A percentile compares a stretch with the other conserved stretches of the same genome.
These are phyloP conservation scores for Dallia pectoralis DNA, from an alignment of 2,797 vertebrate species.

Conservation along the genomic window DNA sequence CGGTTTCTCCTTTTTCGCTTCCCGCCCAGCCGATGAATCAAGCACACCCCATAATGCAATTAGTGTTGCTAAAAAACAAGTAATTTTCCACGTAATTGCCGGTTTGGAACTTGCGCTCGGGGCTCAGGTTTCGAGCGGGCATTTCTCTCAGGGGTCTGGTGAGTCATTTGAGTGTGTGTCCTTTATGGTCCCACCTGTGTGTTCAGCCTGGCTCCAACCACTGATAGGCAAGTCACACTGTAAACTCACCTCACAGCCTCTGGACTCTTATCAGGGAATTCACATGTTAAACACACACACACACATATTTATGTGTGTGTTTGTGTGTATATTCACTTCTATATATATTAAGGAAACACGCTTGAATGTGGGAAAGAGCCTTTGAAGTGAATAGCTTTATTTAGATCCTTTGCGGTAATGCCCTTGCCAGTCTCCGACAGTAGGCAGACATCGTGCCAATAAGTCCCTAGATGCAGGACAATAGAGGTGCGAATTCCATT, in stretches of 20 bases:
- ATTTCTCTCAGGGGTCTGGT: not conserved
- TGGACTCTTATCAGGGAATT: slow-evolving; percentile 4
- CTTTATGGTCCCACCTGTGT: not conserved
- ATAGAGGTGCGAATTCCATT: not conserved
- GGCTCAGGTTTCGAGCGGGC: not conserved
- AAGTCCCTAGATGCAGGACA: not conserved
- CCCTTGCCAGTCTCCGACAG: not conserved
- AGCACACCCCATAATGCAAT: not conserved
- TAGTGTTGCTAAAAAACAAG: not conserved
- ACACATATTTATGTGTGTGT: too few species aligned
- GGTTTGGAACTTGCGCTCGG: not conserved
- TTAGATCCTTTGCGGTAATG: not conserved
- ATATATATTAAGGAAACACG: too few species aligned
- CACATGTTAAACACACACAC: slow-evolving; percentile 14
- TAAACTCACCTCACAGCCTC: not conserved
- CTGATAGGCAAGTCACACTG: not conserved
- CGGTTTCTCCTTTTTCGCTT: not conserved
- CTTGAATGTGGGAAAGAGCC: too few species aligned
- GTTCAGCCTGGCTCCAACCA: not conserved
- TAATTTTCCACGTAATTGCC: not conserved
- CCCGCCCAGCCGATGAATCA: not conserved
- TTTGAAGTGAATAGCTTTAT: too few species aligned
- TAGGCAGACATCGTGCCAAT: not conserved
- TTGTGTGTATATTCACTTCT: too few species aligned
- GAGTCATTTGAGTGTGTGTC: not conserved